These are phyloP conservation scores for Plagiodera versicolora DNA, from an alignment of 2,888 invertebrate species.

Conservation along the genomic window DNA sequence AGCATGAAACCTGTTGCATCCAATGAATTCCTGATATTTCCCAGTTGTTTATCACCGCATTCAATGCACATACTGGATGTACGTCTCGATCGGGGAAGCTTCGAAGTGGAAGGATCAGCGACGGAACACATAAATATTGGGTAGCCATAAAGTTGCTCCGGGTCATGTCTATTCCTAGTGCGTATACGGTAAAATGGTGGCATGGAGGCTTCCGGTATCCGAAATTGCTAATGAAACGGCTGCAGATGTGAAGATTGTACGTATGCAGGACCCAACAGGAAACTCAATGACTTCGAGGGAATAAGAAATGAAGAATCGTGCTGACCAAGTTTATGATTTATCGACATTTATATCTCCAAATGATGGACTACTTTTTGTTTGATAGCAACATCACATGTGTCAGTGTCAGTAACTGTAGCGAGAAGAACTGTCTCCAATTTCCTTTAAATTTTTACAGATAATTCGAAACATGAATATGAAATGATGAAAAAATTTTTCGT, in stretches of 20 bases:
- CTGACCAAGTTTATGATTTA: too few species aligned
- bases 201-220: not conserved
- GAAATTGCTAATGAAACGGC: not conserved
- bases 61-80: slow-evolving; percentile 42
- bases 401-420: too few species aligned
- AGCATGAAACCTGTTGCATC: slow-evolving; percentile 16
- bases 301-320: too few species aligned
- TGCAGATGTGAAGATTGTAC: not conserved
- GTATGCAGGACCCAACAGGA: too few species aligned
- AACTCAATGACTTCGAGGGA: too few species aligned
- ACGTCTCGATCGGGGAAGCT: slow-evolving; percentile 37
- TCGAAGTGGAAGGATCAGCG: slow-evolving; percentile 2
- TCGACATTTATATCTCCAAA: too few species aligned
- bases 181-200: not conserved
- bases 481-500: too few species aligned
- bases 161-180: not conserved
- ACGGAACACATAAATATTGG: slow-evolving; percentile 5
- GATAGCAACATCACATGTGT: too few species aligned
- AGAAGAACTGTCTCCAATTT: too few species aligned
- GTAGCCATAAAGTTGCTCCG: not conserved
- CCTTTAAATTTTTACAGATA: too few species aligned
- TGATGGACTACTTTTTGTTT: too few species aligned
- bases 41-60: slow-evolving; percentile 42
- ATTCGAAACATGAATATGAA: too few species aligned
- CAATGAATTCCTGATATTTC: slow-evolving; percentile 23